A percentile compares a stretch with the other conserved stretches of the same genome.
These are phyloP conservation scores for Cantharis lateralis DNA, from an alignment of 2,888 invertebrate species.

Conservation along the genomic window DNA sequence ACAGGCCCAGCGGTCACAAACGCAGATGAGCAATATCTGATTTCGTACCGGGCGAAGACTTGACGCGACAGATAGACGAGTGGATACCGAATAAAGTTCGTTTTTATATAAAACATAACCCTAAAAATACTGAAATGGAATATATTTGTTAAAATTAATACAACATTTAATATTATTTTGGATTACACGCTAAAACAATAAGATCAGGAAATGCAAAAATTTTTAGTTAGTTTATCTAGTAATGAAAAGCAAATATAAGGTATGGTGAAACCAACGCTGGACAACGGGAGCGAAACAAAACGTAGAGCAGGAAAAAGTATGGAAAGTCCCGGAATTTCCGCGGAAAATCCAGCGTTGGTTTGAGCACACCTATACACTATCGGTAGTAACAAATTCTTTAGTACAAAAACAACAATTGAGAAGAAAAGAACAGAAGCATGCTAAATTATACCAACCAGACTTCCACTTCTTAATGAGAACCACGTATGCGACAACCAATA, in stretches of 20 bases:
- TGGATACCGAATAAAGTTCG: not conserved
- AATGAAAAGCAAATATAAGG: constrained; percentile 1
- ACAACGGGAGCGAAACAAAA: not conserved
- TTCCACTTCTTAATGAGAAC: constrained; percentile 80
- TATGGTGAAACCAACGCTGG: not conserved
- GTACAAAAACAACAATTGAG: constrained; percentile 13
- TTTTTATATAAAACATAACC: not conserved
- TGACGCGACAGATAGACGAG: not conserved
- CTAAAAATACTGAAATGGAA: not conserved
- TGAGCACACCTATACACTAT: not conserved
- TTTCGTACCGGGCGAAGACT: not conserved
- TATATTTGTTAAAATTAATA: not conserved
- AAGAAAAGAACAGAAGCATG: constrained; percentile 16
- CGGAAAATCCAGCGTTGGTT: not conserved
- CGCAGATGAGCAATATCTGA: not conserved
- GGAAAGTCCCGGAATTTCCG: not conserved
- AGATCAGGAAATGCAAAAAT: constrained; percentile 28
- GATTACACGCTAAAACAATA: constrained; percentile 6
- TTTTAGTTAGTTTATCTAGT: constrained; percentile 19
- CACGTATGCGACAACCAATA: constrained; percentile 83
- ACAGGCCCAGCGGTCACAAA: not conserved
- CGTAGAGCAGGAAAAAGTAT: not conserved
- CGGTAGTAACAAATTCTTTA: constrained; percentile 7
- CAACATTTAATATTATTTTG: not conserved
- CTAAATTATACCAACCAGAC: constrained; percentile 67